Percentiles rank a stretch among this genome's conserved stretches.
Conservation (phyloP, 2,888 invertebrate genomes). For the Agrochola litura region DNA sequence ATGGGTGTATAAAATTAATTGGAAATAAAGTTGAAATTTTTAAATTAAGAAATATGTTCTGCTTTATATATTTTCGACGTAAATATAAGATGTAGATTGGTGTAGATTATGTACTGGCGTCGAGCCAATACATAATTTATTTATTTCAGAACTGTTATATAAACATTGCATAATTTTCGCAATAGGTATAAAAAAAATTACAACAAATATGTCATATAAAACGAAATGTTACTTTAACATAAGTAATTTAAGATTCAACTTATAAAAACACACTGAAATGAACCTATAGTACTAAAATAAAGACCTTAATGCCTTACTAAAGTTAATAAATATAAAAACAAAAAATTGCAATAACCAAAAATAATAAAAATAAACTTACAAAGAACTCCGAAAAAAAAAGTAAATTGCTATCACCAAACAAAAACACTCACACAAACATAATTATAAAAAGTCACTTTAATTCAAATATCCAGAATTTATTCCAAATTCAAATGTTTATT, state of each 20-base stretch:
- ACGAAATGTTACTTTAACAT: background rate
- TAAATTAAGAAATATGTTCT: background rate
- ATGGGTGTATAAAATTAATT: background rate
- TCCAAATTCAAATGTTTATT: slow-evolving; percentile 53
- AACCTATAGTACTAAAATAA: background rate
- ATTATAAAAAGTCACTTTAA: slow-evolving; percentile 33
- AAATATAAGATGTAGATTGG: background rate
- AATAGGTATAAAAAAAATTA: background rate
- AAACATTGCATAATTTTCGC: background rate
- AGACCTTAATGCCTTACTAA: slow-evolving; percentile 4
- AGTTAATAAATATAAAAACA: background rate
- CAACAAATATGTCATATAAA: background rate
- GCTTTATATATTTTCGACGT: background rate
- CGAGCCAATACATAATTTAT: too few species aligned
- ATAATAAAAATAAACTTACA: slow-evolving; percentile 47
- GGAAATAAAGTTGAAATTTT: background rate
- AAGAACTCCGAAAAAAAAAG: slow-evolving; percentile 42
- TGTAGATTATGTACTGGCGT: too few species aligned
- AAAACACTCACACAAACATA: slow-evolving; percentile 60
- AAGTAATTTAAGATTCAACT: background rate
- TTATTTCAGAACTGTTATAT: background rate
- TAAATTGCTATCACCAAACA: slow-evolving; percentile 40
- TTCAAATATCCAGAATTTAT: slow-evolving; percentile 32
- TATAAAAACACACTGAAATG: background rate
- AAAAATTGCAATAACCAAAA: background rate